A percentile compares a stretch with the other conserved stretches of the same genome.
phyloP scores from a whole-genome alignment of 2,113 vertebrate genomes.

The Channa argus region DNA sequence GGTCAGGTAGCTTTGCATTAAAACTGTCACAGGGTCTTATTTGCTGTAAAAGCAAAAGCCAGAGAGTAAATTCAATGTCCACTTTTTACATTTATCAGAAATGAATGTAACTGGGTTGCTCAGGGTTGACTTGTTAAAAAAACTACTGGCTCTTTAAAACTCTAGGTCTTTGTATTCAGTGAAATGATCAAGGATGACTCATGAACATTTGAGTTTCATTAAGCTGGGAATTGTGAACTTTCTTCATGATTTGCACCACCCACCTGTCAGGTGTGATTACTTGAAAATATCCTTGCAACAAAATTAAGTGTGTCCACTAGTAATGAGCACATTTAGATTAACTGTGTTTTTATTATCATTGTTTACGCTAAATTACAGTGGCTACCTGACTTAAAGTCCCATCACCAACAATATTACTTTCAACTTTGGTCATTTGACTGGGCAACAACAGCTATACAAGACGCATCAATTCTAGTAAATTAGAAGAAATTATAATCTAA shows the following conservation, averaged over 20 bases:
- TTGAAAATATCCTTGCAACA: conserved; percentile 47
- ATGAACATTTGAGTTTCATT: conserved; percentile 81
- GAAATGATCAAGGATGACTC: conserved; percentile 15
- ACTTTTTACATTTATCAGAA: conserved; percentile 87
- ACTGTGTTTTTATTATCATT: conserved; percentile 20
- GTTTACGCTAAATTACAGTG: conserved; percentile 60
- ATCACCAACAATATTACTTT: background rate
- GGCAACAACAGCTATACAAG: background rate
- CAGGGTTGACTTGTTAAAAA: conserved; percentile 91
- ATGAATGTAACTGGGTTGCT: conserved; percentile 95
- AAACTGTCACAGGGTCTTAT: background rate
- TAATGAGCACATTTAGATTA: conserved; percentile 20
- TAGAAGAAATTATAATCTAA: background rate
- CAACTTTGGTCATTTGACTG: background rate
- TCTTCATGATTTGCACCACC: conserved; percentile 21
- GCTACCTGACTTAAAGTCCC: conserved; percentile 21
- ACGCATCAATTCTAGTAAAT: background rate
- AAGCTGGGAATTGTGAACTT: conserved; percentile 70
- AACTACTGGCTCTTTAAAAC: conserved; percentile 85
- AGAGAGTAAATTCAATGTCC: conserved; percentile 47
- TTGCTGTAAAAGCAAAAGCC: background rate
- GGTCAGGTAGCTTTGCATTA: conserved; percentile 4
- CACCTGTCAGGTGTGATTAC: conserved; percentile 54
- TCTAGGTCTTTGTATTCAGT: conserved; percentile 80
- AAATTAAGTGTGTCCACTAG: conserved; percentile 25